A percentile compares a stretch with the other conserved stretches of the same genome.
Evolutionary conservation across 2,797 vertebrate species (phyloP).

Genomic region (Acanthiza pusilla): DNA sequence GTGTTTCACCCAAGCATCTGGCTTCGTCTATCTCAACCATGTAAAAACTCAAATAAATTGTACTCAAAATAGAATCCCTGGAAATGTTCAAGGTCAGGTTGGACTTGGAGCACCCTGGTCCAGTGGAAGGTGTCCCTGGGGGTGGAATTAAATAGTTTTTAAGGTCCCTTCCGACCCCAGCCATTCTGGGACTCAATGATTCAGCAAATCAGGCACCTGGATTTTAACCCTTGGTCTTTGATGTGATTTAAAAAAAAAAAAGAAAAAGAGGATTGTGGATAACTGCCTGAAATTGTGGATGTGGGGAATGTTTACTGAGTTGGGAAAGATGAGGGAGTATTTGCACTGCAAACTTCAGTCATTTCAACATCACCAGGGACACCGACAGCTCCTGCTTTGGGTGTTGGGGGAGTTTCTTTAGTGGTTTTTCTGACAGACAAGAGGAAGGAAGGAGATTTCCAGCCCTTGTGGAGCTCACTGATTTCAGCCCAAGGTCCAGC

Average conservation of each 20-base stretch:
- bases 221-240: constrained; percentile 7
- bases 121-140: not conserved
- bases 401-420: not conserved
- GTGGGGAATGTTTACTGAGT: constrained; percentile 11
- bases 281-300: not conserved
- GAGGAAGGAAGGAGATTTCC: not conserved
- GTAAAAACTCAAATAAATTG: not conserved
- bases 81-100: not conserved
- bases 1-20: not conserved
- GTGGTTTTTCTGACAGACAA: not conserved
- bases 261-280: not conserved
- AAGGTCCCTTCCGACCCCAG: not conserved
- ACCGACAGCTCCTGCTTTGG: not conserved
- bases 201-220: not conserved
- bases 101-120: not conserved
- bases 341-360: constrained; percentile 2
- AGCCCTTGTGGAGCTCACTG: not conserved
- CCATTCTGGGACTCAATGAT: not conserved
- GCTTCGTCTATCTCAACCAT: not conserved
- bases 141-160: not conserved
- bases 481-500: not conserved
- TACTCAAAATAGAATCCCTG: not conserved
- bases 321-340: constrained; percentile 36
- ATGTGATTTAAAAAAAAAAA: not conserved
- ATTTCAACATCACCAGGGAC: not conserved